Base-by-base conservation (phyloP, 2,797 vertebrate genomes). In the Sebastes minor region DNA sequence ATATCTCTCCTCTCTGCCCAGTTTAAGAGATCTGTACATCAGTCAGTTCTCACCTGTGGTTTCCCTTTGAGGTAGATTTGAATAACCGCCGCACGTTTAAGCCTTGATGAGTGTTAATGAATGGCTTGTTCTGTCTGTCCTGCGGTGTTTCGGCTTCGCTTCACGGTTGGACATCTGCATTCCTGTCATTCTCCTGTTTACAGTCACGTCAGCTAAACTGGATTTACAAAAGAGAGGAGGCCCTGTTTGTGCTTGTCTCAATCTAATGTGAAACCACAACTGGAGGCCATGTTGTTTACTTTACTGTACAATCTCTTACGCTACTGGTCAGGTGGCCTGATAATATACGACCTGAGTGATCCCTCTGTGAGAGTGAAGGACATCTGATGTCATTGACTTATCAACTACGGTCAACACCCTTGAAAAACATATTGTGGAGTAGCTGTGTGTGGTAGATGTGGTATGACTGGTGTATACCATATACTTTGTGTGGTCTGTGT, bases 171-270 rank as follows among this genome's bases (percentile, higher is more conserved):
- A 55, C 56, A 80, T 80, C 53, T 85, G 83, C 92, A 93, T 94
- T 95, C 90, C 80, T 91, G 56, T 74, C 89, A 92, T 93, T 92
- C 88, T 84, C 81, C 72, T 23, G 65, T 63, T 81, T 68, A 80
- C 78, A 55, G 82, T 80, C 87, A 71, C 9, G 76, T 90, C 88
- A 94, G 89, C 88, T 82, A 84, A 94, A 94, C 90, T 89, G 85
- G 83, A 84, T 84, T 87, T 67, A 88, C 89, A 91, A 91, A 90
- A 86, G 88, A 82, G 46, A 71, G 22, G 90, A 86, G 86, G 85
- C 88, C 88, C 80, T 49, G 46, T 88, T 80, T 87, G 78, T 46
- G 69, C 46, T 64, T 18, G 9, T 71, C 28, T 85, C 76, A n/a
- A 62, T 78, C 69, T 12, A 68, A 74, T 14, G 66, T 73, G 33